Evolutionary conservation across 2,797 vertebrate genomes (phyloP), one percentile per base, ranked within the genome.

Genomic region (Ispidina lecontei): DNA sequence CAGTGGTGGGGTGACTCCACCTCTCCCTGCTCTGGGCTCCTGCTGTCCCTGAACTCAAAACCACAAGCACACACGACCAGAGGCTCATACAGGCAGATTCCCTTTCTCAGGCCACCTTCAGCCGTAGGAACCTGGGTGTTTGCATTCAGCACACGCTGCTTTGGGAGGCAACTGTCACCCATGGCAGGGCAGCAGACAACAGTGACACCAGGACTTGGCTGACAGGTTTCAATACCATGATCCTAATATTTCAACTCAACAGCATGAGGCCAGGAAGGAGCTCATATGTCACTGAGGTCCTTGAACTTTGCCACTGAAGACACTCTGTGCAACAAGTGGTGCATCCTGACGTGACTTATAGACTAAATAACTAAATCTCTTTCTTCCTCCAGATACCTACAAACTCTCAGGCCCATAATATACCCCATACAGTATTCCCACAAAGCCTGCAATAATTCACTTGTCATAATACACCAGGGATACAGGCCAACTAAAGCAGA

Each of bases 51-150:
- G 22, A 17, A 21, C 26, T 26, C 78, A 76, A 44, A 41, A 14
- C 13, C 3, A 0, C n/a, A 17, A 25, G 21, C 11, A 22, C 0
- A 0, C 1, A 2, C 0, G 0, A 47, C 28, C 41, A 76, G 49
- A 22, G 29, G 37, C 19, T 19, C 0, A 0, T 2, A 23, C 39
- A 29, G 6, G 13, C 19, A 55, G 33, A 7, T 19, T 55, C 22
- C 9, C 5, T 35, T 52, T 71, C 64, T 37, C 67, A 72, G 44
- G 25, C 26, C 29, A n/a, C 31, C 19, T 4, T 6, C 49, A 58
- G 37, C 6, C 0, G 1, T 13, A 31, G 49, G 0, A 0, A 20
- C 11, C 1, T 1, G n/a, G 28, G 39, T 4, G 14, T 0, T 1
- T 2, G 14, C 7, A 5, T 37, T 52, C 26, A 29, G 44, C 4